Conservation (phyloP, 2,113 vertebrate genomes). For the Lathamus discolor region DNA sequence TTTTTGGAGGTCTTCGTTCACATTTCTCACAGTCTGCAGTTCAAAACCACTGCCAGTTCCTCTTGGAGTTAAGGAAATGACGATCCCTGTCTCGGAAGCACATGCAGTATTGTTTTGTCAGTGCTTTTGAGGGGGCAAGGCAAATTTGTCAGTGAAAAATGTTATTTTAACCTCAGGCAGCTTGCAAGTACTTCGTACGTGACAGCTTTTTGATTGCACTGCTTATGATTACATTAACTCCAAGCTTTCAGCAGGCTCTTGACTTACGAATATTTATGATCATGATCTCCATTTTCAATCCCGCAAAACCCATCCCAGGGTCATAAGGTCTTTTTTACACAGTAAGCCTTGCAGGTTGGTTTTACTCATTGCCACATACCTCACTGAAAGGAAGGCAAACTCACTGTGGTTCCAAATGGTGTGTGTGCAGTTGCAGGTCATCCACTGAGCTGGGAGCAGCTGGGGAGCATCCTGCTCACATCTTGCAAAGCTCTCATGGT, state of each 20-base stretch:
- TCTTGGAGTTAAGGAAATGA: not conserved
- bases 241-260: not conserved
- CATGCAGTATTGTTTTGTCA: not conserved
- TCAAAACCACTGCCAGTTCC: not conserved
- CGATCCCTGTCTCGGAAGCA: not conserved
- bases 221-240: not conserved
- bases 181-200: not conserved
- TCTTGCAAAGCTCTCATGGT: not conserved
- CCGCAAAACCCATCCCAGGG: not conserved
- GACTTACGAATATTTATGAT: not conserved
- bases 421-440: not conserved
- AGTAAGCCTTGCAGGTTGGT: not conserved
- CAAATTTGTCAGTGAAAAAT: not conserved
- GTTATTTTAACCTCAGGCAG: not conserved
- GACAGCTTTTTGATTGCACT: not conserved
- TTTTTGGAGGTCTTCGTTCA: not conserved
- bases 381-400: not conserved
- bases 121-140: not conserved
- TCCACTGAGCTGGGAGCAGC: not conserved
- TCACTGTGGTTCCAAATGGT: rapidly evolving
- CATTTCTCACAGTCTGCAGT: not conserved
- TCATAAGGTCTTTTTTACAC: not conserved
- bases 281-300: not conserved
- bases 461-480: not conserved
- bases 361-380: not conserved